phyloP scores from a whole-genome alignment of 1,140 invertebrate species.

The Episyrphus balteatus region DNA sequence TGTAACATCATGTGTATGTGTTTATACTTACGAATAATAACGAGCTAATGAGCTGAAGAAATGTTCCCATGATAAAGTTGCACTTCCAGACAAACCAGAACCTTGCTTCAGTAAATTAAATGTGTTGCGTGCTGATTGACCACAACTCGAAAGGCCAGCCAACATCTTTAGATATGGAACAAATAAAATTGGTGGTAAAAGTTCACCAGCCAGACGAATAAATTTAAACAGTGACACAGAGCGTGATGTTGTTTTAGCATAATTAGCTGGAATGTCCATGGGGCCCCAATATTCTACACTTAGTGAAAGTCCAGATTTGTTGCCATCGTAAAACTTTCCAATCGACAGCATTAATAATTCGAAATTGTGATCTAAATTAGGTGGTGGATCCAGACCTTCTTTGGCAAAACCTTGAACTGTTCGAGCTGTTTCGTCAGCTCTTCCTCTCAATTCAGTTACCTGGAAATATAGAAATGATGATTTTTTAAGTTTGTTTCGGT shows the following conservation, averaged over 20 bases:
- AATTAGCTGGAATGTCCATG: conserved; percentile 37
- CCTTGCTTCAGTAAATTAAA: conserved; percentile 74
- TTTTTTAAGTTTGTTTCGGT: no score
- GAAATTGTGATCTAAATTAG: conserved; percentile 65
- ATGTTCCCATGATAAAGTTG: conserved; percentile 72
- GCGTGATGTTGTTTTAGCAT: conserved; percentile 37
- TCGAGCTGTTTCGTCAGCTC: conserved; percentile 80
- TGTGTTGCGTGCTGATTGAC: conserved; percentile 61
- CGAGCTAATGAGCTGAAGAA: conserved; percentile 75
- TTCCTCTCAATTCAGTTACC: conserved; percentile 54
- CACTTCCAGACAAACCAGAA: conserved; percentile 37
- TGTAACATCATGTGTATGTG: neutral
- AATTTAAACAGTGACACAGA: conserved; percentile 83
- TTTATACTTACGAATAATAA: conserved; percentile 48
- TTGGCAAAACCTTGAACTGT: conserved; percentile 68
- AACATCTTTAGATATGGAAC: conserved; percentile 82
- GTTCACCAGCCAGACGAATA: conserved; percentile 73
- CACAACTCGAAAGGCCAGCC: conserved; percentile 63
- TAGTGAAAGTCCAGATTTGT: conserved; percentile 58
- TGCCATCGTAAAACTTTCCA: conserved; percentile 63
- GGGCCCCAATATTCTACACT: conserved; percentile 76
- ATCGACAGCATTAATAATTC: conserved; percentile 72
- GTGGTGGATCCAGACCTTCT: conserved; percentile 71
- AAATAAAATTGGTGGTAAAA: conserved; percentile 74
- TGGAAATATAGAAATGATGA: neutral